Percentiles rank a stretch among this genome's conserved stretches.
These are phyloP conservation scores for Atractosteus spatula DNA, from an alignment of 2,113 vertebrate genomes.

Conservation along the genomic window DNA sequence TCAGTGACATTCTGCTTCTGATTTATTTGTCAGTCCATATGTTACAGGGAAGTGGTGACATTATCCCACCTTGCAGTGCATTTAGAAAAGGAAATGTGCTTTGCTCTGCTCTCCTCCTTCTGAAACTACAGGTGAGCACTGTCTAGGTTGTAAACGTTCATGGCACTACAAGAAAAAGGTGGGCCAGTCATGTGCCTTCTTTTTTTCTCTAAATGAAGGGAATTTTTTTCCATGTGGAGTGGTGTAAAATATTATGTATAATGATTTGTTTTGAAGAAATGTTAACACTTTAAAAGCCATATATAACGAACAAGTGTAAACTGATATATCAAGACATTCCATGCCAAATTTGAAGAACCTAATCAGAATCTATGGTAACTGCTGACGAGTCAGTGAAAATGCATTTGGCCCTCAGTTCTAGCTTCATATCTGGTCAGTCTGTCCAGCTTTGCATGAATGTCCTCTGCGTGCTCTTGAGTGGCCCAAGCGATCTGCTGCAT, in stretches of 20 bases:
- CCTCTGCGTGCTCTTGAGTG: no score
- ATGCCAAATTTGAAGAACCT: background rate
- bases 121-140: no score
- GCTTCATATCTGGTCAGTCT: constrained; percentile 3
- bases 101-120: no score
- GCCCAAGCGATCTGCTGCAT: no score
- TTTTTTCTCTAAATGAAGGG: constrained; percentile 16
- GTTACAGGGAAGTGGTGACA: no score
- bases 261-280: constrained; percentile 20
- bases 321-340: background rate
- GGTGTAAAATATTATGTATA: constrained; percentile 18
- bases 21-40: constrained; percentile 1
- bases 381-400: background rate
- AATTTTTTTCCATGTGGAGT: constrained; percentile 21
- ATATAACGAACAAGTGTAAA: constrained; percentile 15
- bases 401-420: background rate
- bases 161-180: constrained; percentile 14
- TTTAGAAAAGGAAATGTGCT: no score
- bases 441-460: no score
- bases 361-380: background rate
- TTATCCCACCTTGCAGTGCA: no score
- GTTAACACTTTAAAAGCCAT: constrained; percentile 3
- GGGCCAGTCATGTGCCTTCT: constrained; percentile 11
- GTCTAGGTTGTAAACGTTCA: background rate
- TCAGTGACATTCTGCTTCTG: background rate